Percentiles rank a stretch among this genome's conserved stretches.
phyloP scores from a whole-genome alignment of 53 echinoderm and acorn worm species.

The Astropecten irregularis region DNA sequence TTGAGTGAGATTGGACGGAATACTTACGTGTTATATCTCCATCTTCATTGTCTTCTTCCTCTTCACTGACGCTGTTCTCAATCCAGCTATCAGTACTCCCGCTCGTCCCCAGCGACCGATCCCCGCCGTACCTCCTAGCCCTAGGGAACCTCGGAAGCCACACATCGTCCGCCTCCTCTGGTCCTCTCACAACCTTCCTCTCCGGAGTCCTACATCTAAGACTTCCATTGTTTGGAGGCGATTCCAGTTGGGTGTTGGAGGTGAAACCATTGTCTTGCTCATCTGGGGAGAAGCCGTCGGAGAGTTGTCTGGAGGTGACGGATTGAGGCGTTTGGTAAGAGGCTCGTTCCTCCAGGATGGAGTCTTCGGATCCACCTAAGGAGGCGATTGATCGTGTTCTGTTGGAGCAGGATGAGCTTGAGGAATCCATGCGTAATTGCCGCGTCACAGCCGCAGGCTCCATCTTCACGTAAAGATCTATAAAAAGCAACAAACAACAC shows the following conservation, averaged over 20 bases:
- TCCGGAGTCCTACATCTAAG: slow-evolving; percentile 27
- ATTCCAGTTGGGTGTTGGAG: slow-evolving; percentile 6
- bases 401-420: slow-evolving; percentile 37
- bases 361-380: slow-evolving; percentile 46
- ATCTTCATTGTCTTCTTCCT: slow-evolving; percentile 30
- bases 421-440: slow-evolving; percentile 39
- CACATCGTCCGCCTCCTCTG: slow-evolving; percentile 17
- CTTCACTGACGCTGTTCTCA: slow-evolving; percentile 48
- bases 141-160: slow-evolving; percentile 45
- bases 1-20: no score
- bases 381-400: slow-evolving; percentile 48
- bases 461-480: slow-evolving; percentile 11
- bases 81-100: slow-evolving; percentile 35
- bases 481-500: background rate
- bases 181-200: background rate
- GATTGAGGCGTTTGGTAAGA: background rate
- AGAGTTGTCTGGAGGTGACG: background rate
- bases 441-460: slow-evolving; percentile 4
- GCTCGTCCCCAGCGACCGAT: slow-evolving; percentile 30
- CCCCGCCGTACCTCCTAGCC: slow-evolving; percentile 23
- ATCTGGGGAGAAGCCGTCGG: slow-evolving; percentile 41
- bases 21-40: slow-evolving; percentile 42
- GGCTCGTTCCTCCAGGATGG: slow-evolving; percentile 42
- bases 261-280: slow-evolving; percentile 45
- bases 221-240: background rate